phyloP scores from a whole-genome alignment of 2,888 invertebrate genomes.

The Tachina grossa region DNA sequence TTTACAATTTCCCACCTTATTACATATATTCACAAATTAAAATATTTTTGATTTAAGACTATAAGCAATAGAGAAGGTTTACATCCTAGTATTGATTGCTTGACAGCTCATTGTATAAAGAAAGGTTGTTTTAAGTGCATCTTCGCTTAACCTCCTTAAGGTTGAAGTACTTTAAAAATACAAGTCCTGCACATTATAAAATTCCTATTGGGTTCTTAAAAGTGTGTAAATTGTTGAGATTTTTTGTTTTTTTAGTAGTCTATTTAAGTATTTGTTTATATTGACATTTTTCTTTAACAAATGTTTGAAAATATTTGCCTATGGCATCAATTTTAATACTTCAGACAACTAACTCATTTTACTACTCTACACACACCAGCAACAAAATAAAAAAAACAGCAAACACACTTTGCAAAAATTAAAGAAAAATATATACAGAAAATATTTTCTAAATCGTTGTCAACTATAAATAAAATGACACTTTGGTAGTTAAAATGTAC shows the following conservation, averaged over 20 bases:
- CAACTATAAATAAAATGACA: conserved; percentile 52
- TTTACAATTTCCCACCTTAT: no score
- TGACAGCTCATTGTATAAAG: no score
- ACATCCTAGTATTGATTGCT: no score
- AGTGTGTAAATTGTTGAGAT: neutral
- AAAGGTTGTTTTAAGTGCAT: no score
- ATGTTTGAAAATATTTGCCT: conserved; percentile 63
- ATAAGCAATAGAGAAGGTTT: no score
- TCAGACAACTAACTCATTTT: conserved; percentile 27
- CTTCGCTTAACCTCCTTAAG: no score
- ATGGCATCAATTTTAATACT: conserved; percentile 55
- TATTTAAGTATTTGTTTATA: conserved; percentile 30
- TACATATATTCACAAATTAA: no score
- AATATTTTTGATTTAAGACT: no score
- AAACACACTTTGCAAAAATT: conserved; percentile 22
- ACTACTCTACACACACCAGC: conserved; percentile 21
- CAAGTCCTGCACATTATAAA: neutral
- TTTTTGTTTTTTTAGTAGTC: neutral
- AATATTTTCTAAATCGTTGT: conserved; percentile 55
- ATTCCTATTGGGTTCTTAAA: neutral
- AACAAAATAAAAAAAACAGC: neutral
- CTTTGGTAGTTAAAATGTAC: conserved; percentile 17
- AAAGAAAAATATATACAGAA: neutral
- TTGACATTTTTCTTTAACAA: conserved; percentile 60
- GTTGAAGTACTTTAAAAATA: no score